Evolutionary conservation across 2,797 vertebrate genomes (phyloP).

Genomic region (Leucoraja ocellata): DNA sequence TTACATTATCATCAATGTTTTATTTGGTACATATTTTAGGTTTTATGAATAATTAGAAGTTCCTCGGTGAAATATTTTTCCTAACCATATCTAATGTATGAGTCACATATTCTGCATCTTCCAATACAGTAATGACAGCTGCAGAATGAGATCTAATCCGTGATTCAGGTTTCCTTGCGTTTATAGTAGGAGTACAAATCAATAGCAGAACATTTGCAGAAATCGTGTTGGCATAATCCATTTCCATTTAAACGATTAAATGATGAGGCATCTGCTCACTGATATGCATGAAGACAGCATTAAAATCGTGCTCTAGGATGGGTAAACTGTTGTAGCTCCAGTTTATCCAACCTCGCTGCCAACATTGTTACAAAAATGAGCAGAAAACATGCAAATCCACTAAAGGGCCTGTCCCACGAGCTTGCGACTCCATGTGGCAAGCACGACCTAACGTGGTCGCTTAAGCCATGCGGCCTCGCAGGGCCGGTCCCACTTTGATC

Average conservation of each 20-base stretch:
- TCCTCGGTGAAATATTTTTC: not conserved
- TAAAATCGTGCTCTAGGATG: not conserved
- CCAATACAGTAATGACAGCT: not conserved
- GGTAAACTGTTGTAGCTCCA: not conserved
- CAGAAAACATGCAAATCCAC: not conserved
- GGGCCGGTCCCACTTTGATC: too few species aligned
- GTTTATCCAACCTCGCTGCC: not conserved
- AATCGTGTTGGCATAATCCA: not conserved
- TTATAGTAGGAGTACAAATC: not conserved
- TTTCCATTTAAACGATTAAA: not conserved
- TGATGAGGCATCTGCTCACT: not conserved
- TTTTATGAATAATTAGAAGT: not conserved
- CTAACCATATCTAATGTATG: not conserved
- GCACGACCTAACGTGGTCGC: too few species aligned
- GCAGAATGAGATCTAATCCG: not conserved
- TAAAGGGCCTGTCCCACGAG: not conserved
- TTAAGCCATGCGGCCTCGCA: too few species aligned
- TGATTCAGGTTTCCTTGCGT: not conserved
- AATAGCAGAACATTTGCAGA: not conserved
- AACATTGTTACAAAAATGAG: not conserved
- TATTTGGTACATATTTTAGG: not conserved
- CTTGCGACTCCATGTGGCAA: too few species aligned
- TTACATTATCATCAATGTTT: not conserved
- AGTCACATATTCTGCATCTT: not conserved
- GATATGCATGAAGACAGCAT: not conserved